A percentile compares a stretch with the other conserved stretches of the same genome.
Evolutionary conservation across 2,113 vertebrate species (phyloP).

Genomic region (Macquaria australasica): DNA sequence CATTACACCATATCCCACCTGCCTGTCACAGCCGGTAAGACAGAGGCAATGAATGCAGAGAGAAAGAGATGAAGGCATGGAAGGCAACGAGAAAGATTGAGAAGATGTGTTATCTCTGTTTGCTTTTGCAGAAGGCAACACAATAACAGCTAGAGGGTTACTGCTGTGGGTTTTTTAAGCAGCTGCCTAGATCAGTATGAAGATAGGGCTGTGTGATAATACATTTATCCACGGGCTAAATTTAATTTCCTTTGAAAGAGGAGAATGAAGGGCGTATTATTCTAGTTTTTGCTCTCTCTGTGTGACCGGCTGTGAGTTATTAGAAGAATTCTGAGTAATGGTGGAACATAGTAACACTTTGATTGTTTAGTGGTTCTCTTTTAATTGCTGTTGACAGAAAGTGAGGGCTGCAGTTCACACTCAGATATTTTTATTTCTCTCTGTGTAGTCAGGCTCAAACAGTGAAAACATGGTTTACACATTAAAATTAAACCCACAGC

Average conservation of each 20-base stretch:
- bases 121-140: slow-evolving; percentile 49
- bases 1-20: slow-evolving; percentile 48
- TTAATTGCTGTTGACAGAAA: slow-evolving; percentile 31
- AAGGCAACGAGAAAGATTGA: slow-evolving; percentile 35
- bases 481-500: background rate
- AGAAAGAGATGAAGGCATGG: slow-evolving; percentile 17
- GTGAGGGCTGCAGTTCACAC: background rate
- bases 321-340: slow-evolving; percentile 22
- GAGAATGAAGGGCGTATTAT: slow-evolving; percentile 31
- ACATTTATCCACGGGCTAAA: slow-evolving; percentile 58
- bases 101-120: slow-evolving; percentile 55
- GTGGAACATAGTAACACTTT: background rate
- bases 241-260: slow-evolving; percentile 70
- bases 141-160: slow-evolving; percentile 55
- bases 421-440: slow-evolving; percentile 30
- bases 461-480: slow-evolving; percentile 3
- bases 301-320: background rate
- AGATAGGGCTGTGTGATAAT: slow-evolving; percentile 59
- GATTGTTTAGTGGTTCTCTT: background rate
- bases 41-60: slow-evolving; percentile 66
- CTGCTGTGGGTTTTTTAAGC: slow-evolving; percentile 37
- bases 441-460: background rate
- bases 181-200: slow-evolving; percentile 40
- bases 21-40: slow-evolving; percentile 53
- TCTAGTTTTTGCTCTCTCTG: slow-evolving; percentile 8